phyloP scores from a whole-genome alignment of 2,888 invertebrate genomes.

The Anagyrus pseudococci region DNA sequence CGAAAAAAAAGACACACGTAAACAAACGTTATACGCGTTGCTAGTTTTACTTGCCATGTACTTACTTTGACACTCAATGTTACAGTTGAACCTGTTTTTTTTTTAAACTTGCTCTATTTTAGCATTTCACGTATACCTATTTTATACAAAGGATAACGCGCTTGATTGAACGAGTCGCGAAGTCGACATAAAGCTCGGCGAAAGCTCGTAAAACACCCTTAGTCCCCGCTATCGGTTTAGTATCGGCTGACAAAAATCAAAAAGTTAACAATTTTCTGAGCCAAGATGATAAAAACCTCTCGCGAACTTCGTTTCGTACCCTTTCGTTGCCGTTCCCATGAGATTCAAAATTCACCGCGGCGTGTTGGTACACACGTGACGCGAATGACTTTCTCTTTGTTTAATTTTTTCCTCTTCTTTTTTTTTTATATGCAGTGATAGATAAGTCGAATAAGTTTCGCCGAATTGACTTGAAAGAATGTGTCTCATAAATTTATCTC shows the following conservation, averaged over 20 bases:
- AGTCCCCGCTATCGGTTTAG: background rate
- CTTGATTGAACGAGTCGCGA: slow-evolving; percentile 13
- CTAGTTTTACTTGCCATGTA: slow-evolving; percentile 27
- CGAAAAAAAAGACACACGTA: background rate
- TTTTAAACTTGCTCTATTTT: slow-evolving; percentile 7
- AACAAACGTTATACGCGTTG: background rate
- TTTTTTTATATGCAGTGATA: slow-evolving; percentile 25
- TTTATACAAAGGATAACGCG: background rate
- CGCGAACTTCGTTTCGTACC: background rate
- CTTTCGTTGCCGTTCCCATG: background rate
- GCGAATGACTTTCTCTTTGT: slow-evolving; percentile 10
- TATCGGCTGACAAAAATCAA: slow-evolving; percentile 15
- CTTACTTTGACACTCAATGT: slow-evolving; percentile 23
- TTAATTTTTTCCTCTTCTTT: slow-evolving; percentile 10
- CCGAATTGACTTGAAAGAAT: slow-evolving; percentile 35
- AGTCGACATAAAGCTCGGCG: slow-evolving; percentile 3
- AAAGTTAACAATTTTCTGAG: background rate
- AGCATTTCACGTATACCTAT: background rate
- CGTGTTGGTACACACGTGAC: slow-evolving; percentile 7
- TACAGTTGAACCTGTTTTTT: slow-evolving; percentile 26
- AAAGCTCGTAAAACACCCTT: background rate
- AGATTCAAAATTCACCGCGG: slow-evolving; percentile 12
- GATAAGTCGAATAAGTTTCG: slow-evolving; percentile 30
- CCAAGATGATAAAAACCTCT: slow-evolving; percentile 3
- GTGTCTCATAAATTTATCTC: no score